Percentiles rank a stretch among this genome's conserved stretches.
Conservation (phyloP, 1,140 invertebrate genomes). For the Lysiphlebus fabarum region DNA sequence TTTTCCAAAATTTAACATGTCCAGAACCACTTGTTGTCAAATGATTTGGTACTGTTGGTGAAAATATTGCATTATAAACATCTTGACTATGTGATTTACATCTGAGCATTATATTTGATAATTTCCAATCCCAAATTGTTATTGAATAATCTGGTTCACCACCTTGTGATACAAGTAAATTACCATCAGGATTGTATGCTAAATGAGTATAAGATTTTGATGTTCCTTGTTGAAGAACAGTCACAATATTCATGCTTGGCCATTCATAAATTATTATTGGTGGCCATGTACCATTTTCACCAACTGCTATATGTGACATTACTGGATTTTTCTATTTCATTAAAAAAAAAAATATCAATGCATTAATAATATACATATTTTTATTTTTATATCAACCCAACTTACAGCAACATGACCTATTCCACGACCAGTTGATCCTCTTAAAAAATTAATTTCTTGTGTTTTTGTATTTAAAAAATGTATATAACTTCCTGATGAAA, state of each 20-base stretch:
- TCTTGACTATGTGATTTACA: constrained; percentile 78
- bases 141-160: constrained; percentile 81
- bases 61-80: constrained; percentile 77
- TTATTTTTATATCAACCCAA: constrained; percentile 7
- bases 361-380: background rate
- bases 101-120: constrained; percentile 68
- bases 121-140: constrained; percentile 84
- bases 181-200: constrained; percentile 76
- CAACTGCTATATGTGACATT: constrained; percentile 73
- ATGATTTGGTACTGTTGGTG: constrained; percentile 70
- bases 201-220: constrained; percentile 68
- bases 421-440: constrained; percentile 70
- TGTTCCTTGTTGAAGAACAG: constrained; percentile 72
- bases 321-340: constrained; percentile 67
- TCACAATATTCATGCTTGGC: constrained; percentile 71
- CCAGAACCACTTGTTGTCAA: constrained; percentile 72
- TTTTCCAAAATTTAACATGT: constrained; percentile 93
- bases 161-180: constrained; percentile 77
- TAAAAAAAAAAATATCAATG: background rate
- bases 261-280: constrained; percentile 80
- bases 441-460: constrained; percentile 65
- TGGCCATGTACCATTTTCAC: constrained; percentile 65
- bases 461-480: constrained; percentile 70
- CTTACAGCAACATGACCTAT: constrained; percentile 76
- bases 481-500: constrained; percentile 77